Evolutionary conservation across 2,888 invertebrate genomes (phyloP).

Genomic region (Hofmannophila pseudospretella): DNA sequence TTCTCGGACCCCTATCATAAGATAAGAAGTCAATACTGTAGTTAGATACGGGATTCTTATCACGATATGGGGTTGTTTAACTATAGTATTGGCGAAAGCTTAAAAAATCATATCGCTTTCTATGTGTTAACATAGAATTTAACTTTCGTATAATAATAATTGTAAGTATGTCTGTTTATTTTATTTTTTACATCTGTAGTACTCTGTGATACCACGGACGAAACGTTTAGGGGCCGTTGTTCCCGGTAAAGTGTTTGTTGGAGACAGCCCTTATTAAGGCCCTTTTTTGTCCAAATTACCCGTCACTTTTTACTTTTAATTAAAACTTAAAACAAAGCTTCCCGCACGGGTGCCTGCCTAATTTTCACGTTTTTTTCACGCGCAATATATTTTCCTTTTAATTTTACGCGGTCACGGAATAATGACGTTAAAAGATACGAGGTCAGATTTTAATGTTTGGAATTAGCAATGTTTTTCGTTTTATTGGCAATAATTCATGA

Average conservation of each 20-base stretch:
- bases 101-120: too few species aligned
- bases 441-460: constrained; percentile 2
- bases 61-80: too few species aligned
- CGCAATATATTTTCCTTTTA: neutral
- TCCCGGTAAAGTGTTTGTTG: neutral
- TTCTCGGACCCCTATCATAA: too few species aligned
- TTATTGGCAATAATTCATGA: neutral
- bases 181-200: too few species aligned
- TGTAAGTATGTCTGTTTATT: too few species aligned
- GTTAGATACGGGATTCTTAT: too few species aligned
- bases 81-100: too few species aligned
- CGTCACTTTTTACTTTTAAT: neutral
- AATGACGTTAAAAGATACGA: constrained; percentile 3
- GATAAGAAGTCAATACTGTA: too few species aligned
- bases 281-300: neutral
- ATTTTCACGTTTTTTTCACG: neutral
- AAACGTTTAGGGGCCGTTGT: neutral
- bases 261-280: neutral
- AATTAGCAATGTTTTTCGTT: neutral
- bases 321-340: neutral
- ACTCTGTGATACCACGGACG: too few species aligned
- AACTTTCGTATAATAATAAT: too few species aligned
- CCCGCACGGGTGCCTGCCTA: neutral
- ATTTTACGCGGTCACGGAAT: constrained; percentile 4
- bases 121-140: too few species aligned